Conservation (phyloP, 2,113 vertebrate species). For the Leptobrachium leishanense region DNA sequence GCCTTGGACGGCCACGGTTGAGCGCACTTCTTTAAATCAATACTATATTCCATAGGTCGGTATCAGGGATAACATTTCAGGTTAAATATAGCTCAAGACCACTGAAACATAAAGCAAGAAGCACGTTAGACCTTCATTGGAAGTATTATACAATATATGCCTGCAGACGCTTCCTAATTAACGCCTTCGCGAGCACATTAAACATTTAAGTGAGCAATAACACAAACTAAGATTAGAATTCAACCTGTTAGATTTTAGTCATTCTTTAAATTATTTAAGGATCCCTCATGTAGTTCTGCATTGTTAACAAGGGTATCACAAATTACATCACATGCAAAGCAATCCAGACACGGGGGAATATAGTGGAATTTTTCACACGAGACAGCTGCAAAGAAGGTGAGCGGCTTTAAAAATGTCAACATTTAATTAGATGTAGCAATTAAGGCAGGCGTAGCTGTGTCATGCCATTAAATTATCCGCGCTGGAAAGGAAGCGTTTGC, state of each 20-base stretch:
- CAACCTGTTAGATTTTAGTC: slow-evolving; percentile 30
- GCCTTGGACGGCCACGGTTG: no score
- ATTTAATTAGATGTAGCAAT: slow-evolving; percentile 47
- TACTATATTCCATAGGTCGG: no score
- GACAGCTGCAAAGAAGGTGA: slow-evolving; percentile 40
- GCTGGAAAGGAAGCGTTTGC: slow-evolving; percentile 7
- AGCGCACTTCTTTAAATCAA: no score
- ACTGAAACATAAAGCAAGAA: neutral
- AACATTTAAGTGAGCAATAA: slow-evolving; percentile 44
- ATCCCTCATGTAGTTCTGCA: slow-evolving; percentile 36
- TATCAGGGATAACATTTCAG: no score
- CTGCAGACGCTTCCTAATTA: slow-evolving; percentile 22
- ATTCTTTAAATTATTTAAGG: slow-evolving; percentile 46
- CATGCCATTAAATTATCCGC: slow-evolving; percentile 34
- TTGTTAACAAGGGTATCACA: slow-evolving; percentile 39
- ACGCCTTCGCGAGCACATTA: slow-evolving; percentile 28
- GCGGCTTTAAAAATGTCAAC: slow-evolving; percentile 47
- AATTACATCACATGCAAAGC: slow-evolving; percentile 41
- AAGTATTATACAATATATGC: neutral
- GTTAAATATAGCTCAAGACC: neutral
- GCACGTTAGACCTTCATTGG: slow-evolving; percentile 7
- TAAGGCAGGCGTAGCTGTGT: slow-evolving; percentile 28
- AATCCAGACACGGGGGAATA: slow-evolving; percentile 29
- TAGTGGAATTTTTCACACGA: slow-evolving; percentile 40
- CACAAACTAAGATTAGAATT: slow-evolving; percentile 30